Conservation (phyloP, 2,797 vertebrate genomes). For the Lindbergichthys nudifrons region DNA sequence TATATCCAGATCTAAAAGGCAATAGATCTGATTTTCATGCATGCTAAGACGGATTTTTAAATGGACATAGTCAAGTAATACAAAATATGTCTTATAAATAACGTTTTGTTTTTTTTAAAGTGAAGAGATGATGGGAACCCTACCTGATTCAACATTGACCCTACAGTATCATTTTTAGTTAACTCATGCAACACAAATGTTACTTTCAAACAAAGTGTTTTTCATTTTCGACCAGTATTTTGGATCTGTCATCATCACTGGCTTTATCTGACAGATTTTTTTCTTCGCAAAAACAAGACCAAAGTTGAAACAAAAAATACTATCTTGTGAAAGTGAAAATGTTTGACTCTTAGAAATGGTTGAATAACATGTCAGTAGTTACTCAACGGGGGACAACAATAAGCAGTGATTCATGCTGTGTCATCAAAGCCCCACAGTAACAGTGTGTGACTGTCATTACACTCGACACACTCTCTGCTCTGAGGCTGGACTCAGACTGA, state of each 20-base stretch:
- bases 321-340: background rate
- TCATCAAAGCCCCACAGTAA: background rate
- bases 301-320: background rate
- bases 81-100: background rate
- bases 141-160: background rate
- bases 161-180: no score
- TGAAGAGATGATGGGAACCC: no score
- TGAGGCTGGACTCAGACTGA: constrained; percentile 11
- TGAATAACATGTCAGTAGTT: background rate
- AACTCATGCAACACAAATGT: background rate
- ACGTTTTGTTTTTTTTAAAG: no score
- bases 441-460: background rate
- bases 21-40: background rate
- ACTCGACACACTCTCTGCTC: background rate
- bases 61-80: background rate
- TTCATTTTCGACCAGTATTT: background rate
- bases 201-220: background rate
- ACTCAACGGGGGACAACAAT: background rate
- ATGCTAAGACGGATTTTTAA: background rate
- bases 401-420: background rate
- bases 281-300: background rate
- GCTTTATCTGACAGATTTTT: background rate
- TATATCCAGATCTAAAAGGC: background rate
- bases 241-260: background rate
- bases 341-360: no score